Evolutionary conservation across 2,888 invertebrate genomes (phyloP).

Genomic region (Cylloceria caligata): DNA sequence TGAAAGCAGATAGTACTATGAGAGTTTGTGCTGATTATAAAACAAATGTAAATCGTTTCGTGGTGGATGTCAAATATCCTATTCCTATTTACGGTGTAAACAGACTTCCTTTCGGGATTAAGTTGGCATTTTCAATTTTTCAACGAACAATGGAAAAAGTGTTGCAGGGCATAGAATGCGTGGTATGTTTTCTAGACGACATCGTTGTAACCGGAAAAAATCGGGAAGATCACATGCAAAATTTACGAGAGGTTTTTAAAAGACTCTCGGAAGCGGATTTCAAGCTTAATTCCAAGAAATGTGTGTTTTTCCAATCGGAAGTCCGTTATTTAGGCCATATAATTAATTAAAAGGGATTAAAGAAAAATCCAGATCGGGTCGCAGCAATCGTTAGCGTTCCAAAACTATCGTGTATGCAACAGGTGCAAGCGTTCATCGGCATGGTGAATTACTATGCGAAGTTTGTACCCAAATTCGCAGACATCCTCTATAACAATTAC

Average conservation of each 20-base stretch:
- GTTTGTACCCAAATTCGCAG: constrained; percentile 30
- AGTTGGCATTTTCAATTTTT: background rate
- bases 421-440: constrained; percentile 34
- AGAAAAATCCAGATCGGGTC: constrained; percentile 7
- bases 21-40: background rate
- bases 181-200: background rate
- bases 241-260: background rate
- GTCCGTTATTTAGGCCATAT: background rate
- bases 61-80: background rate
- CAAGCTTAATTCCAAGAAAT: background rate
- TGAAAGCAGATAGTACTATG: background rate
- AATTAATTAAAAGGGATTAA: constrained; percentile 8
- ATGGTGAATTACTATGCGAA: constrained; percentile 38
- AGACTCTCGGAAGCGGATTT: background rate
- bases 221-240: background rate
- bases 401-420: constrained; percentile 4
- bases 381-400: constrained; percentile 2
- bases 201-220: background rate
- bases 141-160: background rate
- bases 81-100: background rate
- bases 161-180: background rate
- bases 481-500: constrained; percentile 24
- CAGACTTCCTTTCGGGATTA: background rate
- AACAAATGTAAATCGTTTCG: background rate
- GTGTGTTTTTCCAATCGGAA: background rate